Conservation (phyloP, 2,113 vertebrate genomes). For the Alligator mississippiensis region DNA sequence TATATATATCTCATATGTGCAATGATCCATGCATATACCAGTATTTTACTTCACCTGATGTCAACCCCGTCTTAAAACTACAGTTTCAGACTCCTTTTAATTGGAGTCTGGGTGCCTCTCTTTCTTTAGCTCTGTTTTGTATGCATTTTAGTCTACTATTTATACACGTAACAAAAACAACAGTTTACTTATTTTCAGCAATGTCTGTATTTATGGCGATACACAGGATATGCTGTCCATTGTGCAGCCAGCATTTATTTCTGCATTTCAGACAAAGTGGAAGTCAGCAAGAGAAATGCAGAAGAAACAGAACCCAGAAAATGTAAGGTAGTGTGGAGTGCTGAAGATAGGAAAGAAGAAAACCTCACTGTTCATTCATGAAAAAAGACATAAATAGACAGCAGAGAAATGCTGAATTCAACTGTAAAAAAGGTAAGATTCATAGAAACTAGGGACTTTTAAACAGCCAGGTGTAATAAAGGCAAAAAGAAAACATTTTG, state of each 20-base stretch:
- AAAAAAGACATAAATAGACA: neutral
- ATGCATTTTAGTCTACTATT: neutral
- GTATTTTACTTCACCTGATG: neutral
- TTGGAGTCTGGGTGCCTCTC: neutral
- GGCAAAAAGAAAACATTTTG: neutral
- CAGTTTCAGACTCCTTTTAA: neutral
- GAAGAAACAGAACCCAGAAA: neutral
- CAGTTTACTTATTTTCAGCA: neutral
- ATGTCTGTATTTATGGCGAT: neutral
- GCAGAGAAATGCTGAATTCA: neutral
- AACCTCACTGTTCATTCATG: neutral
- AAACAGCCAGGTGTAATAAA: neutral
- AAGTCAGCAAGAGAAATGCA: neutral
- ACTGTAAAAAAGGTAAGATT: neutral
- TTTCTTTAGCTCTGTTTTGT: neutral
- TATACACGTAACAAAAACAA: neutral
- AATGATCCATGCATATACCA: neutral
- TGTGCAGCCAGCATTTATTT: neutral
- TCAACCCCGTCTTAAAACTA: neutral
- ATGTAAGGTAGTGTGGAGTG: neutral
- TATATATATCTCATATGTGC: too few species aligned
- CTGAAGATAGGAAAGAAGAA: neutral
- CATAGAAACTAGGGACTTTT: neutral
- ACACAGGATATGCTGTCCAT: neutral
- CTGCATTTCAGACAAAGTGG: neutral